Evolutionary conservation across 2,888 invertebrate genomes (phyloP), one percentile per base, ranked within the genome.

Genomic region (Oscheius onirici): DNA sequence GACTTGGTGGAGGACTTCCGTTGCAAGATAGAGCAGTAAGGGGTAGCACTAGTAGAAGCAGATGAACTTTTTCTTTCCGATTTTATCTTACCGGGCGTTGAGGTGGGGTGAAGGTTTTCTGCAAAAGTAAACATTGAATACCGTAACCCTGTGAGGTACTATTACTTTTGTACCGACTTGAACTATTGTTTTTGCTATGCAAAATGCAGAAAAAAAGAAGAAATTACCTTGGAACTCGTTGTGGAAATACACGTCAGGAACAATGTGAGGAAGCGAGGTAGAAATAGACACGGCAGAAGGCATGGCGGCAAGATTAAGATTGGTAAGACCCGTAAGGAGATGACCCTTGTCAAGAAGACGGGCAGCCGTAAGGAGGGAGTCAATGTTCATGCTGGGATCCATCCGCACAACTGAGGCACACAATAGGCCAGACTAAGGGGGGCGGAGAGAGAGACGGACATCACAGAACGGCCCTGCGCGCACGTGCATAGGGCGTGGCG

Each of bases 281-380:
- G 63, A 28, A 46, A 63, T 63, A 49, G 24, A n/a, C 24, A 52
- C 34, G 43, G 61, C 71, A 51, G 51, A 28, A 68, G 57, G 51
- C n/a, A 68, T 20, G 17, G 44, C 17, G 52, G 52, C 28, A 57
- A 17, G 73, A 34, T 41, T 72, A 34, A 61, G 71, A 72, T 49
- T 75, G 74, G 51, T 75, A 73, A 13, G 66, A 11, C 63, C 75
- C 75, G 44, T 69, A 28, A 71, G 63, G 28, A 65, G 57, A n/a
- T 68, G 68, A 26, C 49, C 34, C 44, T 73, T 71, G 61, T 83
- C 83, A 13, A 83, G 63, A 26, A 83, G 72, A 49, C 78, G 74
- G 51, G 83, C 83, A 24, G 83, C 83, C 20, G 78, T 77, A n/a
- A 83, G 70, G 20, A 83, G 75, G 46, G 75, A 72, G 76, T 78